A percentile compares a stretch with the other conserved stretches of the same genome.
These are phyloP conservation scores for Mesochorus sp. DNA, from an alignment of 2,888 invertebrate genomes.

Conservation along the genomic window DNA sequence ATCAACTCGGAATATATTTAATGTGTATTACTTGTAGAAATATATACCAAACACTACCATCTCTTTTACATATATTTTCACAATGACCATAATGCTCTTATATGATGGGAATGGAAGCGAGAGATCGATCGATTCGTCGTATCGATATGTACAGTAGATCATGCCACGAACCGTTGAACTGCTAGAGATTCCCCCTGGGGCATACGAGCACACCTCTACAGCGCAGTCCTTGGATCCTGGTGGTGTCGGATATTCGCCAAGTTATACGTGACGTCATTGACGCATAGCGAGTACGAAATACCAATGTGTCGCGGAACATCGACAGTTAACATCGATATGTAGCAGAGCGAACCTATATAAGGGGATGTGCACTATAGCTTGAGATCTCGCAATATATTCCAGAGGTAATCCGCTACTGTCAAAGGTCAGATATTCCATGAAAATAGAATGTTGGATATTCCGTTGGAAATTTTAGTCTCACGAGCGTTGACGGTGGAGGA, in stretches of 20 bases:
- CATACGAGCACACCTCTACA: conserved; percentile 57
- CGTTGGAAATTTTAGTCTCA: not conserved
- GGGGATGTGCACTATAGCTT: not conserved
- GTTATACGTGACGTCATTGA: conserved; percentile 72
- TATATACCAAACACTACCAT: too few species aligned
- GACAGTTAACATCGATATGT: conserved; percentile 59
- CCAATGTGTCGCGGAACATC: conserved; percentile 68
- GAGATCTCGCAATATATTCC: conserved; percentile 4
- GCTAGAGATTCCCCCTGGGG: conserved; percentile 49
- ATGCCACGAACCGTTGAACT: conserved; percentile 4
- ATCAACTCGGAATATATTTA: too few species aligned
- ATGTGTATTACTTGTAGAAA: too few species aligned
- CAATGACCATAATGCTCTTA: not conserved
- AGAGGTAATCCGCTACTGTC: not conserved
- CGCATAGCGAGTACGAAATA: conserved; percentile 71
- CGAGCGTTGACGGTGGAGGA: too few species aligned
- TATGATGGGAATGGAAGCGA: not conserved
- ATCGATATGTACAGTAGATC: conserved; percentile 32
- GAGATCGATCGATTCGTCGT: conserved; percentile 33
- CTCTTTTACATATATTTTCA: too few species aligned
- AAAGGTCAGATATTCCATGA: not conserved
- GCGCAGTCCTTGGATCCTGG: conserved; percentile 61
- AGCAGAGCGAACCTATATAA: not conserved
- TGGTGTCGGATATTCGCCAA: conserved; percentile 70
- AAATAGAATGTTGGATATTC: not conserved